A percentile compares a stretch with the other conserved stretches of the same genome.
Evolutionary conservation across 1,140 invertebrate genomes (phyloP).

Genomic region (Trialeurodes vaporariorum): DNA sequence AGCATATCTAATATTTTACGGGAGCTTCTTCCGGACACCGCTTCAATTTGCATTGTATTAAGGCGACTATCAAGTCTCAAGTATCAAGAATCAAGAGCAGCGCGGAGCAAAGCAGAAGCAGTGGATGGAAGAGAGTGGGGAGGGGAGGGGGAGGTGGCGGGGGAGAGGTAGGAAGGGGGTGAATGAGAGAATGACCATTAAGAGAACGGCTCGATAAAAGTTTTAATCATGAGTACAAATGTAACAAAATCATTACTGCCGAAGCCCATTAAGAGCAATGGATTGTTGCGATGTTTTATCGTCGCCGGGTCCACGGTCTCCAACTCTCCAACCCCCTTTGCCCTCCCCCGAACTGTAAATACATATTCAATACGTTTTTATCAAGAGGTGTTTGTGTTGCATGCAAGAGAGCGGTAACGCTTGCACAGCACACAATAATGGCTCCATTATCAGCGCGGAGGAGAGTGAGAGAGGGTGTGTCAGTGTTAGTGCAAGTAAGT

Average conservation of each 20-base stretch:
- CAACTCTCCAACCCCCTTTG: background rate
- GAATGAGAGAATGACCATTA: background rate
- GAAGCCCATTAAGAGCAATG: background rate
- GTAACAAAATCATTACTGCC: background rate
- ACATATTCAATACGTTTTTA: background rate
- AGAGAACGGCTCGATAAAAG: background rate
- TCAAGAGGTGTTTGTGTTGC: background rate
- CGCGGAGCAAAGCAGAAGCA: background rate
- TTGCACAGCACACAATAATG: background rate
- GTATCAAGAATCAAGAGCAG: no score
- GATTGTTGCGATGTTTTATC: no score
- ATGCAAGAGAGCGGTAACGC: background rate
- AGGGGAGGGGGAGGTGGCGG: background rate
- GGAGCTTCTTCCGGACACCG: no score
- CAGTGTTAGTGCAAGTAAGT: no score
- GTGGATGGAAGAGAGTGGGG: background rate
- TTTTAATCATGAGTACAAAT: constrained; percentile 1
- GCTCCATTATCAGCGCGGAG: background rate
- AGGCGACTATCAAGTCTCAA: no score
- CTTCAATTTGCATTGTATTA: no score
- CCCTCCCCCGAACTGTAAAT: background rate
- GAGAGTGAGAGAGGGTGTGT: no score
- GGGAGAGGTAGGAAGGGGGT: background rate
- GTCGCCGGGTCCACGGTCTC: background rate
- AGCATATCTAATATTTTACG: no score